phyloP scores from a whole-genome alignment of 37 sponge, comb jelly and placozoan genomes.

The Mnemiopsis leidyi region DNA sequence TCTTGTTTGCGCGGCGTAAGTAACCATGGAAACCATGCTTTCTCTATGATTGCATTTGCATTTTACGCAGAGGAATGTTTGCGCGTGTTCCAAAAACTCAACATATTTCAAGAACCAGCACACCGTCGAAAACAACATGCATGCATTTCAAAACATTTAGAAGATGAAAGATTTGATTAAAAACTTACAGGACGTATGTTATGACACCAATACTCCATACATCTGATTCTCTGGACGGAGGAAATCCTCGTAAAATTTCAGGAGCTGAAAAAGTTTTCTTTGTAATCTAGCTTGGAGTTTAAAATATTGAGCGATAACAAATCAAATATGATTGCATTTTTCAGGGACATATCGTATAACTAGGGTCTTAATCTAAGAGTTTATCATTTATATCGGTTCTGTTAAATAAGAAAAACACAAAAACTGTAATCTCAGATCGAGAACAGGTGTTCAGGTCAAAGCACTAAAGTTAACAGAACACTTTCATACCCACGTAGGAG shows the following conservation, averaged over 20 bases:
- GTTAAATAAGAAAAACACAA: neutral
- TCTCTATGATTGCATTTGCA: neutral
- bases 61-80: neutral
- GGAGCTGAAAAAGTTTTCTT: slow-evolving; percentile 37
- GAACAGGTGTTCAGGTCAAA: no score
- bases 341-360: no score
- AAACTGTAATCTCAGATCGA: neutral
- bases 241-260: slow-evolving; percentile 26
- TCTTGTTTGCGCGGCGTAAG: neutral
- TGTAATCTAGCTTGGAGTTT: no score
- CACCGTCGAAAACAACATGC: neutral
- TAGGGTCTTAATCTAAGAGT: neutral
- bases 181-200: slow-evolving; percentile 44
- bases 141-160: neutral
- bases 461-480: no score
- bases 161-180: neutral
- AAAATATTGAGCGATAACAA: no score
- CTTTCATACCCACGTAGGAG: neutral
- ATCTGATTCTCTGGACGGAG: slow-evolving; percentile 6
- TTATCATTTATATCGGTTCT: neutral
- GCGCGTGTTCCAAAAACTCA: neutral
- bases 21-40: neutral
- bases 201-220: slow-evolving; percentile 30
- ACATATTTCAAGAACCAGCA: neutral
- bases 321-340: no score